phyloP scores from a whole-genome alignment of 2,888 invertebrate genomes.

The Phrixothrix hirtus region DNA sequence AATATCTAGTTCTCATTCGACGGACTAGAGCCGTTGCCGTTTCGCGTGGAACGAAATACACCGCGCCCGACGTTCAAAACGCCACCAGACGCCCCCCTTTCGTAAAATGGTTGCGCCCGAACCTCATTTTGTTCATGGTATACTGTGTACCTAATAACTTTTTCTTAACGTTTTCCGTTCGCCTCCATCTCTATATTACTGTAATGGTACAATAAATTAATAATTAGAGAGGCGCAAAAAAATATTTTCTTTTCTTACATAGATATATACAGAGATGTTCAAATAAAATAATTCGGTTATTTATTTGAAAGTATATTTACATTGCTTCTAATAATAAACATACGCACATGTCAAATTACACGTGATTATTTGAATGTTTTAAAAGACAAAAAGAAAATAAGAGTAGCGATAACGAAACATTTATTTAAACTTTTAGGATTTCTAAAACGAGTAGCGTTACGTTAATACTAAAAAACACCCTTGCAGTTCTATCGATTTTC shows the following conservation, averaged over 20 bases:
- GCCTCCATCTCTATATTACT: conserved; percentile 2
- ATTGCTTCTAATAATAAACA: no score
- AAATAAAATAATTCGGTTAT: no score
- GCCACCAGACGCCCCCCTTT: conserved; percentile 52
- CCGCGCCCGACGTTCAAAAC: conserved; percentile 48
- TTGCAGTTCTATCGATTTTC: conserved; percentile 22
- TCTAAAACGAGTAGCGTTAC: no score
- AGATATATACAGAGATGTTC: conserved; percentile 1
- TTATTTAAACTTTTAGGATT: no score
- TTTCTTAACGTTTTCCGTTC: conserved; percentile 49
- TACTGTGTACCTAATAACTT: conserved; percentile 53
- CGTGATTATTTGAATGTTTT: no score
- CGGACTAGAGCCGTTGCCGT: conserved; percentile 22
- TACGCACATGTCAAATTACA: no score
- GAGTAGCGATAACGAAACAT: no score
- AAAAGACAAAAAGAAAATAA: no score
- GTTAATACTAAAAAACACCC: conserved; percentile 14
- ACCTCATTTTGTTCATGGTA: conserved; percentile 58
- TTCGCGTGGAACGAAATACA: conserved; percentile 33
- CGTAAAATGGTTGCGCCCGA: conserved; percentile 57
- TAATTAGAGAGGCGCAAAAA: conserved; percentile 20
- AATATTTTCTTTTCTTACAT: no score
- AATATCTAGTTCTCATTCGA: conserved; percentile 10
- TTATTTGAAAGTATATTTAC: no score
- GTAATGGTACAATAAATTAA: conserved; percentile 8